Conservation (phyloP, 2,113 vertebrate genomes). For the Tauraco erythrolophus region DNA sequence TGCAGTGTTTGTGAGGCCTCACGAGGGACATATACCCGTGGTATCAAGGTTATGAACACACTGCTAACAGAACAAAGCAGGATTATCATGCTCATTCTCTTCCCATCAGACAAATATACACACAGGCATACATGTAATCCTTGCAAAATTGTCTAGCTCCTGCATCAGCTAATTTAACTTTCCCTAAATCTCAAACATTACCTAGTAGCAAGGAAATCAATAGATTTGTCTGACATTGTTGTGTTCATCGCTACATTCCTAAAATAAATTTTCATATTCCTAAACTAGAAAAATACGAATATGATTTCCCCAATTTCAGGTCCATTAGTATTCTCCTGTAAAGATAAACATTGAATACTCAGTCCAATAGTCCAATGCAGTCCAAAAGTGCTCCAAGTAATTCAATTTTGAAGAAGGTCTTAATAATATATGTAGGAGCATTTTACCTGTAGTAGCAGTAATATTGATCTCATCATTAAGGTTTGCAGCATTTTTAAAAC, state of each 20-base stretch:
- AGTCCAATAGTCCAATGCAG: conserved; percentile 50
- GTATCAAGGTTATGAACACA: background rate
- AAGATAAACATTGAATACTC: conserved; percentile 52
- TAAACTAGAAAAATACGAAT: background rate
- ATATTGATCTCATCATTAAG: conserved; percentile 85
- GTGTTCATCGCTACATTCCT: background rate
- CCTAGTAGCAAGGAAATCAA: background rate
- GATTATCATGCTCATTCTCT: background rate
- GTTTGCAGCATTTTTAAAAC: conserved; percentile 74
- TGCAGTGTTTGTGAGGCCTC: background rate
- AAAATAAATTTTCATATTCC: background rate
- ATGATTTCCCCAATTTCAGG: background rate
- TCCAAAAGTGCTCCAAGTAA: conserved; percentile 52
- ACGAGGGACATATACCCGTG: background rate
- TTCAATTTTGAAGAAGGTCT: conserved; percentile 69
- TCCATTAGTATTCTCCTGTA: conserved; percentile 73
- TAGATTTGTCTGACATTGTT: background rate
- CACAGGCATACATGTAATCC: background rate
- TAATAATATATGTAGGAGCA: conserved; percentile 77
- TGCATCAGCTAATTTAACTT: background rate
- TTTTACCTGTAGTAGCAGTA: conserved; percentile 77
- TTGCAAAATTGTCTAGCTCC: background rate
- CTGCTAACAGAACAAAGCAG: background rate
- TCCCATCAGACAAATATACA: background rate
- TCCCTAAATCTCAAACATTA: background rate